A percentile compares a stretch with the other conserved stretches of the same genome.
These are phyloP conservation scores for Syngnathus floridae DNA, from an alignment of 2,113 vertebrate species.

Conservation along the genomic window DNA sequence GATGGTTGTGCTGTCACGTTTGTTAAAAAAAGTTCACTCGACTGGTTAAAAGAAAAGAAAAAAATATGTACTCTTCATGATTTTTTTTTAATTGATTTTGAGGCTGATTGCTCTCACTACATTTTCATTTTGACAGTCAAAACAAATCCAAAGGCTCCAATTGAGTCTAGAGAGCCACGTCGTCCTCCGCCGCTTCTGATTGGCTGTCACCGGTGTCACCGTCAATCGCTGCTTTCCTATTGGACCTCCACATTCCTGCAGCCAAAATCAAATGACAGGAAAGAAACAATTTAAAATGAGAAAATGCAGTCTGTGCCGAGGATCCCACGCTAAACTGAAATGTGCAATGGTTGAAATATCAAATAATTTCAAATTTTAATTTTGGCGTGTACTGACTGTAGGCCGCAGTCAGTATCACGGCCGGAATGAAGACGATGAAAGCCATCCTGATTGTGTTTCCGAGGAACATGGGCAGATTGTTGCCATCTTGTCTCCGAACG, in stretches of 20 bases:
- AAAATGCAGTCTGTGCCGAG: background rate
- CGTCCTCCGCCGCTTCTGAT: conserved; percentile 20
- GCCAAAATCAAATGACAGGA: background rate
- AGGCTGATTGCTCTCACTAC: background rate
- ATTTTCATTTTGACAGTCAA: background rate
- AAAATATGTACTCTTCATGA: background rate
- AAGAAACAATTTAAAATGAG: background rate
- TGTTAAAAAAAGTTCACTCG: background rate
- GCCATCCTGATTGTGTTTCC: conserved; percentile 39
- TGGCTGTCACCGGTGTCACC: conserved; percentile 3
- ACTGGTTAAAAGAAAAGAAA: background rate
- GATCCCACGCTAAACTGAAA: too few species aligned
- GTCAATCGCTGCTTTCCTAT: background rate
- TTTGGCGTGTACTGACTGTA: conserved; percentile 29
- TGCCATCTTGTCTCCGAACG: background rate
- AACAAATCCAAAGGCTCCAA: too few species aligned
- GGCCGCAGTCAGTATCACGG: conserved; percentile 24
- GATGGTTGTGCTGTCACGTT: background rate
- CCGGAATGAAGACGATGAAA: conserved; percentile 44
- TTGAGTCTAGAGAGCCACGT: conserved; percentile 5
- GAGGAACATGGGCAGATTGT: conserved; percentile 21
- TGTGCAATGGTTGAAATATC: too few species aligned
- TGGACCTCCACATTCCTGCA: conserved; percentile 23
- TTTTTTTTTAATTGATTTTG: background rate
- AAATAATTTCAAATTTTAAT: too few species aligned